Percentiles rank a stretch among this genome's conserved stretches.
phyloP scores from a whole-genome alignment of 2,797 vertebrate genomes.

The Manis crassicaudata region DNA sequence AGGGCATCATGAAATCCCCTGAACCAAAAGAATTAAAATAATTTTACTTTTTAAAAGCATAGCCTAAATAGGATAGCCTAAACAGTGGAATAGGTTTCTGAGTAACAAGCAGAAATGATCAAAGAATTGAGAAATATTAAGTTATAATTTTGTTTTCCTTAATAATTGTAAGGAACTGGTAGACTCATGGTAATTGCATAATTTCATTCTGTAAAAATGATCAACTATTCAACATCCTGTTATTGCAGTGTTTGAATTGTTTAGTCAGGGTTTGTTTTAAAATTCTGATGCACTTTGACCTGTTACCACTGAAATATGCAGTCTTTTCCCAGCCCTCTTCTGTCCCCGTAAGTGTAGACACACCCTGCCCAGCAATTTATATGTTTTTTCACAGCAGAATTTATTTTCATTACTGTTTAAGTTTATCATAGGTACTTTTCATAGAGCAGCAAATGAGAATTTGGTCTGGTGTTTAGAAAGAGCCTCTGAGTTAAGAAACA shows the following conservation, averaged over 20 bases:
- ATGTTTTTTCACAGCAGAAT: constrained; percentile 1
- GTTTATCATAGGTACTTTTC: neutral
- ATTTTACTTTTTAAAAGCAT: constrained; percentile 7
- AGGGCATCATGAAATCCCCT: neutral
- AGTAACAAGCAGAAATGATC: constrained; percentile 1
- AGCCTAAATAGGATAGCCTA: neutral
- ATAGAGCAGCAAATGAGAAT: constrained; percentile 29
- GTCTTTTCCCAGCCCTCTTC: neutral
- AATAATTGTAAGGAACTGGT: neutral
- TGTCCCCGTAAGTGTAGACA: neutral
- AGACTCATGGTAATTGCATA: neutral
- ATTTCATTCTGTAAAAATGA: constrained; percentile 14
- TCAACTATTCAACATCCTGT: neutral
- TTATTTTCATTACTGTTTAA: constrained; percentile 19
- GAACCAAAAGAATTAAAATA: neutral
- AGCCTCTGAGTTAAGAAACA: neutral
- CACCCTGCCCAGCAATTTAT: neutral
- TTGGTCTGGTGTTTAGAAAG: neutral
- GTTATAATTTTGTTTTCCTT: constrained; percentile 2
- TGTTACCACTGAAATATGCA: neutral
- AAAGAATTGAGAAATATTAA: neutral
- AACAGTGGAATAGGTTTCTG: neutral
- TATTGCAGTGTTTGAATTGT: neutral
- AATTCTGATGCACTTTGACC: constrained; percentile 37
- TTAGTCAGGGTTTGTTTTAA: constrained; percentile 54